Base-by-base conservation (phyloP, 2,888 invertebrate species). In the Ochropleura plecta region DNA sequence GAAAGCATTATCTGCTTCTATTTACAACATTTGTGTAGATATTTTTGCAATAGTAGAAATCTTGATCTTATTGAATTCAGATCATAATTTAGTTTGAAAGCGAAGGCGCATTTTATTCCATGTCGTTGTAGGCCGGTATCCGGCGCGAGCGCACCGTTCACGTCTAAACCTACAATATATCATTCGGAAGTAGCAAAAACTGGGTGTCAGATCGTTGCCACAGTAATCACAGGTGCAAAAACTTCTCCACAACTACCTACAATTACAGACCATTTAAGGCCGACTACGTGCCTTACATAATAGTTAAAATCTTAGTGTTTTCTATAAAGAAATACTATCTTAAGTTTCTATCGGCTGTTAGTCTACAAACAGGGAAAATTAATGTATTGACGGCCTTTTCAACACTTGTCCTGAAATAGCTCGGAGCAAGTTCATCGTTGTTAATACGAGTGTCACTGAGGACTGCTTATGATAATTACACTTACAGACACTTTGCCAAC, bases 231-330 rank as follows among this genome's bases (percentile, higher is more conserved):
- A 82, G 89, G 82, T 66, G 91, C 93, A 95, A 95, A 95, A 96
- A 95, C 91, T 73, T 86, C 88, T 84, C 79, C 90, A 92, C 94
- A 93, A 91, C 92, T 93, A 90, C 92, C 94, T 92, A 93, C 95
- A 95, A 96, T 96, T 96, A 96, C 94, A 90, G 91, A 89, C 96
- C 96, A 94, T 94, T 94, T 96, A 95, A 91, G 95, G 96, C 86
- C 79, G 86, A 88, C 90, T 92, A 94, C 94, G 94, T 93, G 93
- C 92, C 93, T 92, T 92, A 93, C 94, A 94, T 91, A 91, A 93
- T 93, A 91, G 91, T 91, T 91, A 90, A 93, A 92, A 93, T 92
- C 93, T 93, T 92, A 92, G 91, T 91, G 90, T 91, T 92, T 92
- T 88, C 87, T 90, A 88, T 89, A 88, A 87, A 87, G 87, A 87